A percentile compares a stretch with the other conserved stretches of the same genome.
phyloP scores from a whole-genome alignment of 1,140 invertebrate genomes.

The Rhizoglyphus robini region DNA sequence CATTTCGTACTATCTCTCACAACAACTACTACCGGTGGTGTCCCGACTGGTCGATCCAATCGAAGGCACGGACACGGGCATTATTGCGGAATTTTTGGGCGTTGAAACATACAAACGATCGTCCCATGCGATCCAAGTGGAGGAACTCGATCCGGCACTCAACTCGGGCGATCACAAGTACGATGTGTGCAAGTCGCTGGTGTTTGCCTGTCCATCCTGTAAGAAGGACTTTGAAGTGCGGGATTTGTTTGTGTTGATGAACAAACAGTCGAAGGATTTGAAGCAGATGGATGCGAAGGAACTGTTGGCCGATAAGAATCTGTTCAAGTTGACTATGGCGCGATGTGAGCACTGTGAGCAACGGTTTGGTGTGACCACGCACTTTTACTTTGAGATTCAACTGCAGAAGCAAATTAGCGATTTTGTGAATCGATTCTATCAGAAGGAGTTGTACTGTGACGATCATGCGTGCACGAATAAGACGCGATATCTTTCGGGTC shows the following conservation, averaged over 20 bases:
- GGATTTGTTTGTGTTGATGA: not conserved
- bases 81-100: conserved; percentile 79
- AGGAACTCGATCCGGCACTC: not conserved
- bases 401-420: not conserved
- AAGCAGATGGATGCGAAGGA: not conserved
- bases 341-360: conserved; percentile 15
- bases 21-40: conserved; percentile 87
- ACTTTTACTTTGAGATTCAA: conserved; percentile 21
- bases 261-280: not conserved
- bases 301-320: not conserved
- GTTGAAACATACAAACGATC: conserved; percentile 20
- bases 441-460: conserved; percentile 68
- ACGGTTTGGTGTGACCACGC: conserved; percentile 4
- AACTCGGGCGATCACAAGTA: conserved; percentile 15
- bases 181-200: conserved; percentile 18
- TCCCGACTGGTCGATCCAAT: conserved; percentile 87
- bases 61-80: conserved; percentile 73
- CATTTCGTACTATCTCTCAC: conserved; percentile 62
- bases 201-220: conserved; percentile 18
- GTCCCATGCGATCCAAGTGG: not conserved
- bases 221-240: not conserved
- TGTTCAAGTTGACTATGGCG: conserved; percentile 16
- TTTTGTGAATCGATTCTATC: conserved; percentile 20
- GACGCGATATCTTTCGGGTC: conserved; percentile 48
- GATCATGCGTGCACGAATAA: conserved; percentile 63